phyloP scores from a whole-genome alignment of 2,113 vertebrate species.

The Pollimyrus isidori region DNA sequence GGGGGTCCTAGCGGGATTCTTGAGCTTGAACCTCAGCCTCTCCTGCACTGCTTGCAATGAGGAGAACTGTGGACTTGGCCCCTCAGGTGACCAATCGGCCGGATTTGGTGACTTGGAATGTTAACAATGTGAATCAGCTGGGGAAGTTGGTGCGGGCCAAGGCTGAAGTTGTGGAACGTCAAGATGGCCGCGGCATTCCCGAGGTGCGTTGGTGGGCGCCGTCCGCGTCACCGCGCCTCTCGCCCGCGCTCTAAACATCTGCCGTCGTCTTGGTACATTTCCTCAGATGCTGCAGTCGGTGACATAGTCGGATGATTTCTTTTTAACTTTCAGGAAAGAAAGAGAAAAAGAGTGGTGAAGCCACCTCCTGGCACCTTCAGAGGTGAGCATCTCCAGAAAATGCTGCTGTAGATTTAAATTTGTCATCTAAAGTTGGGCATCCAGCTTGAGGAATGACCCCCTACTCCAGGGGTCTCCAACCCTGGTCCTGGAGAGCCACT shows the following conservation, averaged over 20 bases:
- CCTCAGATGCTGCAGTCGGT: neutral
- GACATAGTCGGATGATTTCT: neutral
- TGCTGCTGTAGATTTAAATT: neutral
- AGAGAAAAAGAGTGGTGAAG: neutral
- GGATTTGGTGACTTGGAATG: conserved; percentile 60
- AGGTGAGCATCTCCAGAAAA: neutral
- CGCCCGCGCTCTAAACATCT: neutral
- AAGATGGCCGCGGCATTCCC: conserved; percentile 58
- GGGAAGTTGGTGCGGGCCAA: conserved; percentile 21
- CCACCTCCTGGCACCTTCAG: neutral
- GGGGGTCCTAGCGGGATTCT: neutral
- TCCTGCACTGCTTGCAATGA: neutral
- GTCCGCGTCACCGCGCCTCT: neutral
- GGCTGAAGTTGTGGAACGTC: conserved; percentile 33
- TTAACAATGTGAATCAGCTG: neutral
- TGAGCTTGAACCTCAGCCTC: no score
- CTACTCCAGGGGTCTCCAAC: no score
- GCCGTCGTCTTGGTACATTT: neutral
- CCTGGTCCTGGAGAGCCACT: no score
- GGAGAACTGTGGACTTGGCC: neutral
- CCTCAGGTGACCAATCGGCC: conserved; percentile 51
- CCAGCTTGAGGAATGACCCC: neutral
- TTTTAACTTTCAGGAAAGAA: neutral
- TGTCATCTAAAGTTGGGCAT: neutral
- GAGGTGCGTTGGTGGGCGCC: conserved; percentile 25